Evolutionary conservation across 2,797 vertebrate genomes (phyloP).

Genomic region (Enteromius trimaculatus): DNA sequence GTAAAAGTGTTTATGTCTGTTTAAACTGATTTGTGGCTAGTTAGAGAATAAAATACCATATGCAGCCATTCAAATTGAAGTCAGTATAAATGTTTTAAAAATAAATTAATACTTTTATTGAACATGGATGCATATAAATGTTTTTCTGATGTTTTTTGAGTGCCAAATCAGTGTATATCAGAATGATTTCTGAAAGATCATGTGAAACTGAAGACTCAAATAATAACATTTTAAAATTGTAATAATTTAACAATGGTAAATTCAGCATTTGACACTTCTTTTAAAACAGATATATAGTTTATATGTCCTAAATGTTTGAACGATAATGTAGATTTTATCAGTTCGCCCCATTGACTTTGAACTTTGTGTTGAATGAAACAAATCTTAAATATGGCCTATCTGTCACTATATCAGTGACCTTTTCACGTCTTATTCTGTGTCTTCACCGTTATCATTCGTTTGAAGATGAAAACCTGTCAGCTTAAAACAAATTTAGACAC

Average conservation of each 20-base stretch:
- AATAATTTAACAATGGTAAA: background rate
- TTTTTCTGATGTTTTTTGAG: background rate
- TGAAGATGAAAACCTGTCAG: conserved; percentile 40
- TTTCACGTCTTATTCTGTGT: conserved; percentile 28
- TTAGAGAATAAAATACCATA: background rate
- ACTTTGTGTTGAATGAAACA: conserved; percentile 29
- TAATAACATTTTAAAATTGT: background rate
- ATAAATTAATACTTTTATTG: background rate
- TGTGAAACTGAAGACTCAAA: background rate
- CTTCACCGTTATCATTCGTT: background rate
- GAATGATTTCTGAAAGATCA: background rate
- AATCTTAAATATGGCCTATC: conserved; percentile 7
- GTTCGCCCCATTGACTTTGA: background rate
- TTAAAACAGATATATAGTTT: background rate
- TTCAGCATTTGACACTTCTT: background rate
- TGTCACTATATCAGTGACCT: conserved; percentile 24
- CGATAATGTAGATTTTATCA: background rate
- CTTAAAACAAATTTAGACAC: conserved; percentile 28
- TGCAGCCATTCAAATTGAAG: background rate
- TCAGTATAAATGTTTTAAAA: background rate
- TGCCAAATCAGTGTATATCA: background rate
- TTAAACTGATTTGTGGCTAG: background rate
- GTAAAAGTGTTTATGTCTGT: background rate
- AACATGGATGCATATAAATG: background rate
- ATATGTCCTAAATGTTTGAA: background rate